phyloP scores from a whole-genome alignment of 2,113 vertebrate genomes.

The Kryptolebias marmoratus region DNA sequence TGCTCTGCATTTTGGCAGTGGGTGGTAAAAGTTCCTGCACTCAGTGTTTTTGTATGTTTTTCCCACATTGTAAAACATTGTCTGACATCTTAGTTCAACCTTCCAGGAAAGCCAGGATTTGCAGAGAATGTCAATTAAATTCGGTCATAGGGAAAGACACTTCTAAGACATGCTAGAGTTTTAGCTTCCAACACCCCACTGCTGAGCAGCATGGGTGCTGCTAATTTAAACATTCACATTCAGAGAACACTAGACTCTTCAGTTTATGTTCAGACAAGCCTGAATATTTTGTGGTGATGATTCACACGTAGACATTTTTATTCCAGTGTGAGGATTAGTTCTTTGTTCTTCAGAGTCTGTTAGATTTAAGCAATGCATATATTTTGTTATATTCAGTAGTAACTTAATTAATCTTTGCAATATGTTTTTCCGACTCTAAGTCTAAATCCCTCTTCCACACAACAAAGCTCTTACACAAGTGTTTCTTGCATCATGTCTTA shows the following conservation, averaged over 20 bases:
- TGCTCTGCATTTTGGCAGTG: no score
- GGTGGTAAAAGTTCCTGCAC: neutral
- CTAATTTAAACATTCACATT: constrained; percentile 37
- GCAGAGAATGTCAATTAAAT: constrained; percentile 55
- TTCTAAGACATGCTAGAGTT: constrained; percentile 43
- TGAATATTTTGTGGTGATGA: no score
- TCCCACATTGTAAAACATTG: constrained; percentile 38
- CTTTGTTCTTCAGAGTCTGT: no score
- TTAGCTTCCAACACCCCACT: constrained; percentile 28
- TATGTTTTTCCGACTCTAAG: neutral
- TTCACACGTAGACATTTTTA: no score
- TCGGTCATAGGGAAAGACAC: constrained; percentile 57
- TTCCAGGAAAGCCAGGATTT: constrained; percentile 56
- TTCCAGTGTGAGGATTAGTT: no score
- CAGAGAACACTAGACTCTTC: neutral
- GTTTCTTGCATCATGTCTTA: constrained; percentile 40
- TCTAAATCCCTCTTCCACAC: constrained; percentile 20
- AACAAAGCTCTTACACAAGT: constrained; percentile 38
- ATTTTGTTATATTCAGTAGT: no score
- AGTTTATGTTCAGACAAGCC: neutral
- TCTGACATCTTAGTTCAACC: constrained; percentile 34
- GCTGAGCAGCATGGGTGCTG: constrained; percentile 32
- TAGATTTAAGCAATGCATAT: no score
- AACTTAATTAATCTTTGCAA: no score
- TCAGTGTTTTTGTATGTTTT: constrained; percentile 25